Conservation (phyloP, 2,888 invertebrate genomes). For the Netelia fuscicornis region DNA sequence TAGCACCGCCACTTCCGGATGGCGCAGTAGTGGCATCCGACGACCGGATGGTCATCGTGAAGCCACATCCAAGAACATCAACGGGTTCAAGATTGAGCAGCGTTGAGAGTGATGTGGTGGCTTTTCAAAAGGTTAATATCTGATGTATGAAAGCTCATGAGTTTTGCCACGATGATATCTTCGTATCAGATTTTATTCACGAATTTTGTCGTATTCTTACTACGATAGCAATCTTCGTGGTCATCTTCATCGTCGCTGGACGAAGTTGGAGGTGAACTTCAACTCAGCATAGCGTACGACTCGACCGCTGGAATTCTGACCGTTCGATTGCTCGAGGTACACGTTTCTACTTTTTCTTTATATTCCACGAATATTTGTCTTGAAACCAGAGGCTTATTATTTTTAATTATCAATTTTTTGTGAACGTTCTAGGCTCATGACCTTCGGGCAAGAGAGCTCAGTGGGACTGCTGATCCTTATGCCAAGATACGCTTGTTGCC, state of each 20-base stretch:
- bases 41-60: slow-evolving; percentile 86
- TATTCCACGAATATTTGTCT: background rate
- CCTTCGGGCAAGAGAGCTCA: slow-evolving; percentile 87
- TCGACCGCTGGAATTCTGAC: slow-evolving; percentile 88
- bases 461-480: slow-evolving; percentile 89
- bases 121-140: slow-evolving; percentile 85
- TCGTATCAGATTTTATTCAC: background rate
- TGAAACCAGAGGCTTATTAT: background rate
- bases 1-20: slow-evolving; percentile 80
- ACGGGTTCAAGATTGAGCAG: slow-evolving; percentile 87
- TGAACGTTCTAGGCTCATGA: slow-evolving; percentile 85
- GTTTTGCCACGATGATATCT: no score
- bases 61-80: slow-evolving; percentile 70
- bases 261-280: slow-evolving; percentile 88
- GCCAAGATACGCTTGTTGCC: slow-evolving; percentile 88
- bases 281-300: slow-evolving; percentile 88
- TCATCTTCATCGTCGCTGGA: slow-evolving; percentile 80
- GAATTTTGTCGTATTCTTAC: slow-evolving; percentile 15
- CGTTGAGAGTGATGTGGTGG: slow-evolving; percentile 87
- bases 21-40: slow-evolving; percentile 82
- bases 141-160: no score
- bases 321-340: slow-evolving; percentile 88
- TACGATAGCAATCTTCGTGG: slow-evolving; percentile 80
- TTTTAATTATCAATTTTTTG: background rate
- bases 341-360: background rate